These are phyloP conservation scores for Adoxophyes honmai DNA, from an alignment of 1,140 invertebrate genomes.

Conservation along the genomic window DNA sequence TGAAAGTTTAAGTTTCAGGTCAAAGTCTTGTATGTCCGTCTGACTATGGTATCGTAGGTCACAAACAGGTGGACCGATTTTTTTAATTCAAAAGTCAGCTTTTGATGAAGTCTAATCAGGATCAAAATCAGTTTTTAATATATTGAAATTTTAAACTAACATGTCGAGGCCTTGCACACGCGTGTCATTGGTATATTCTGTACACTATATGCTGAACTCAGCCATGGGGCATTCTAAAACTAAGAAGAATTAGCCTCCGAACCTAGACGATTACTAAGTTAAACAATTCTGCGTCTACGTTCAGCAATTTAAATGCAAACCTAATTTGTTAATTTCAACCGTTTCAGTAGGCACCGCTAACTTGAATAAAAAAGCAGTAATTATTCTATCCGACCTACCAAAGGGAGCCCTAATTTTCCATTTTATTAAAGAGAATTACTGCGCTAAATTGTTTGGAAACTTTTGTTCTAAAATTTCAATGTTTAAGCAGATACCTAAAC, in stretches of 20 bases:
- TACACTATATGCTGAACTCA: too few relatives aligned
- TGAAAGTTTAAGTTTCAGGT: too few relatives aligned
- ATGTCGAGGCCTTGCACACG: too few relatives aligned
- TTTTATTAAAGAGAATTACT: neutral
- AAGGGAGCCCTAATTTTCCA: neutral
- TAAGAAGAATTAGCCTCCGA: neutral
- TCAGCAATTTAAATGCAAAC: neutral
- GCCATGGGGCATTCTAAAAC: neutral
- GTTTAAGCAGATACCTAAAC: slow-evolving; percentile 5
- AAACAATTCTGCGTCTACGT: neutral
- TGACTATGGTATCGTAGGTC: too few relatives aligned
- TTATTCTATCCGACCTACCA: neutral
- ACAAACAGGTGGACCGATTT: too few relatives aligned
- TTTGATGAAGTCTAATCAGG: too few relatives aligned
- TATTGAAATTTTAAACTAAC: too few relatives aligned
- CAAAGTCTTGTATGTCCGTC: too few relatives aligned
- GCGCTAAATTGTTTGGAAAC: neutral
- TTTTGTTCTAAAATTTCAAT: slow-evolving; percentile 10
- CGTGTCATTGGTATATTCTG: too few relatives aligned
- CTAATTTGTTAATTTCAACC: neutral
- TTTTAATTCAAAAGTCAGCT: too few relatives aligned
- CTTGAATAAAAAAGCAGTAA: neutral
- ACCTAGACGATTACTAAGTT: neutral
- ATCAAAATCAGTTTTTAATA: too few relatives aligned
- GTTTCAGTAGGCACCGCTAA: neutral